Evolutionary conservation across 2,888 invertebrate genomes (phyloP).

Genomic region (Scaptomyza polygonia): DNA sequence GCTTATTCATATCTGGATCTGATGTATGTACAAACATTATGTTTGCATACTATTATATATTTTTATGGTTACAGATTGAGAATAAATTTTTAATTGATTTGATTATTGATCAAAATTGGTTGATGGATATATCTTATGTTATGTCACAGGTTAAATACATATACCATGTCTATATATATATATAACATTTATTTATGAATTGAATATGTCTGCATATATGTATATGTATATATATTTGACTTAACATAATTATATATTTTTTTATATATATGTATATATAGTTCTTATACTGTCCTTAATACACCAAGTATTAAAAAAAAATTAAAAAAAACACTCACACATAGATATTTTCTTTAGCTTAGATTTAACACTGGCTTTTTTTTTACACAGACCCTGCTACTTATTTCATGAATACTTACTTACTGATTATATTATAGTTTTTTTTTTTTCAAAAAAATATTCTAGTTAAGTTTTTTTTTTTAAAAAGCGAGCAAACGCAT

Average conservation of each 20-base stretch:
- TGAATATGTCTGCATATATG: neutral
- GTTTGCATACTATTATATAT: conserved; percentile 2
- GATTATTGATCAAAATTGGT: conserved; percentile 37
- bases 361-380: conserved; percentile 44
- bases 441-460: conserved; percentile 11
- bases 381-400: conserved; percentile 46
- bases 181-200: conserved; percentile 8
- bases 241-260: conserved; percentile 13
- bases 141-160: conserved; percentile 3
- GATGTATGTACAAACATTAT: conserved; percentile 2
- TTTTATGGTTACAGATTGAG: conserved; percentile 22
- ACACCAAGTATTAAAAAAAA: conserved; percentile 30
- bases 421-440: conserved; percentile 29
- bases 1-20: conserved; percentile 4
- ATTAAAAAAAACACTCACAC: conserved; percentile 26
- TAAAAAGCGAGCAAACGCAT: conserved; percentile 36
- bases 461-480: conserved; percentile 8
- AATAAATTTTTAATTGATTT: conserved; percentile 40
- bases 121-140: conserved; percentile 23
- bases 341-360: conserved; percentile 20
- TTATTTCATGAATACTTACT: conserved; percentile 44
- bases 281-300: conserved; percentile 12
- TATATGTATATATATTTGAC: conserved; percentile 5
- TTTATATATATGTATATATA: conserved; percentile 23
- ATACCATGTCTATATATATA: neutral